Evolutionary conservation across 2,888 invertebrate genomes (phyloP), one percentile per base, ranked within the genome.

Genomic region (Xanthostigma xanthostigma): DNA sequence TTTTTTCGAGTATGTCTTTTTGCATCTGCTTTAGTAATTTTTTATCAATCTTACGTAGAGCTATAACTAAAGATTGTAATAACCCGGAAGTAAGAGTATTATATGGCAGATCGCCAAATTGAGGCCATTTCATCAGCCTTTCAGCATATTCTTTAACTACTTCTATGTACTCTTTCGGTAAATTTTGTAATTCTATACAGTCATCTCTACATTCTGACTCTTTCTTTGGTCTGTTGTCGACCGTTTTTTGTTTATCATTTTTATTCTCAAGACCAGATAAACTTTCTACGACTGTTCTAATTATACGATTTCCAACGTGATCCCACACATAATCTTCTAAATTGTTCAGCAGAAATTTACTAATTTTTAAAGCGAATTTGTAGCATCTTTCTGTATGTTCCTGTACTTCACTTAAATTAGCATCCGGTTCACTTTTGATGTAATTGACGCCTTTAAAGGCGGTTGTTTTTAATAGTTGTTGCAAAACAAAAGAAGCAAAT

Each of bases 261-360:
- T 56, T 61, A 50, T 0, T 55, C 53, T 63, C 67, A 1, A 77
- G 73, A 10, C 86, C 85, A 11, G 79, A 76, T 0, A 88, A 65
- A 57, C 78, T 79, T 60, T 79, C 75, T n/a, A 88, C 62, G 2
- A 78, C 79, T 9, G 82, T 78, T 45, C 89, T 73, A 53, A 89
- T 68, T 6, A 90, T 76, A 58, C 85, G 83, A 65, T 81, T 88
- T 0, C 83, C 87, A 54, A 83, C 86, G 0, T 69, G 68, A 60
- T 90, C 85, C 76, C 79, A 81, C 0, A 86, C 74, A 58, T 84
- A 90, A 59, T 90, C 89, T 62, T 90, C 90, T 50, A 88, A 68
- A 68, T 91, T 91, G 63, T 91, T 91, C 1, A 88, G 64, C 17
- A 82, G 70, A 64, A 84, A 91, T 67, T 79, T 84, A 50, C 81